phyloP scores from a whole-genome alignment of 2,888 invertebrate species.

The Acronicta leporina region DNA sequence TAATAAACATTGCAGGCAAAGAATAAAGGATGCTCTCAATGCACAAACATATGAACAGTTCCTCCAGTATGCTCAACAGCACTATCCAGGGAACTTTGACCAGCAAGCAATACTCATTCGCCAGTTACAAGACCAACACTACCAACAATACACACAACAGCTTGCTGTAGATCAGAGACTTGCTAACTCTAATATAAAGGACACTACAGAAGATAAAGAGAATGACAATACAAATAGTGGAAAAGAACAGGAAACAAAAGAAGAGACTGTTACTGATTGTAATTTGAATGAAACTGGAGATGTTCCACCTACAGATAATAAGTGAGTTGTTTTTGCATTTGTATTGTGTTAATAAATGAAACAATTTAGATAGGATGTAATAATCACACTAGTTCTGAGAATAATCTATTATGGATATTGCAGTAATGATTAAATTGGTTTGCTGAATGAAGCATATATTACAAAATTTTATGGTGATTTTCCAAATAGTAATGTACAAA shows the following conservation, averaged over 20 bases:
- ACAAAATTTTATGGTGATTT: no score
- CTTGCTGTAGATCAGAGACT: constrained; percentile 89
- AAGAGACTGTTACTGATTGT: constrained; percentile 68
- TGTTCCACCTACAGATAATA: constrained; percentile 61
- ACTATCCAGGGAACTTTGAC: constrained; percentile 95
- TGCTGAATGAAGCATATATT: no score
- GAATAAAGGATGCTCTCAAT: constrained; percentile 98
- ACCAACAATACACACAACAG: constrained; percentile 99
- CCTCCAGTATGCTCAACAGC: constrained; percentile 97
- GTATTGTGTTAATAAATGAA: neutral
- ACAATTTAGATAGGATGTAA: no score
- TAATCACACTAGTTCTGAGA: no score
- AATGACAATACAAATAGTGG: constrained; percentile 54
- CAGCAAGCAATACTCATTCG: constrained; percentile 98
- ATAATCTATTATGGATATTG: no score
- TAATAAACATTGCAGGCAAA: constrained; percentile 86
- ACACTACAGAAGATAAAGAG: constrained; percentile 61
- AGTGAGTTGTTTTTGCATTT: constrained; percentile 67
- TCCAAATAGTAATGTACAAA: no score
- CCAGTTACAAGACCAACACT: constrained; percentile 99
- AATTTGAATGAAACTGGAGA: constrained; percentile 76
- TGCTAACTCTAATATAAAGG: constrained; percentile 75
- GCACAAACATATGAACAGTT: constrained; percentile 97
- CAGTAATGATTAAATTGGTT: no score
- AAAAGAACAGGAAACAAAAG: constrained; percentile 33